Percentiles rank a stretch among this genome's conserved stretches.
Conservation (phyloP, 2,797 vertebrate genomes). For the Discoglossus pictus region DNA sequence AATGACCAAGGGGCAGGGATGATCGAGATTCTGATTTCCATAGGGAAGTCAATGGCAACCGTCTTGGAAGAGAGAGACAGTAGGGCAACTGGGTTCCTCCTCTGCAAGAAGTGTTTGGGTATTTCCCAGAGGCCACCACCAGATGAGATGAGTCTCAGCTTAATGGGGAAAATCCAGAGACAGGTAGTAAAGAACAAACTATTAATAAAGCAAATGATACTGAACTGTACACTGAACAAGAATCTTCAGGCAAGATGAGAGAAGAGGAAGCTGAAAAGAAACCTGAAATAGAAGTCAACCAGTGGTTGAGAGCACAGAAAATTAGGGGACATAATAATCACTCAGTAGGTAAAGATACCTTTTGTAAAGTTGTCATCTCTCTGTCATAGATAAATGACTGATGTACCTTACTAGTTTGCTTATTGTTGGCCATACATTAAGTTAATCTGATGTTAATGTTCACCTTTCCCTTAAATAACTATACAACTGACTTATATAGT, state of each 20-base stretch:
- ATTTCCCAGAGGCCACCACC: conserved; percentile 74
- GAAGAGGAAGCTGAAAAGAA: conserved; percentile 91
- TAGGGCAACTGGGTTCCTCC: conserved; percentile 77
- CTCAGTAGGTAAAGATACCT: conserved; percentile 99
- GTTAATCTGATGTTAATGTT: conserved; percentile 88
- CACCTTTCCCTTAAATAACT: conserved; percentile 93
- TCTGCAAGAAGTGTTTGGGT: conserved; percentile 75
- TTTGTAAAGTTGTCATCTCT: conserved; percentile 99
- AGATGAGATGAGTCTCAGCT: conserved; percentile 77
- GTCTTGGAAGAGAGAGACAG: conserved; percentile 85
- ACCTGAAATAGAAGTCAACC: conserved; percentile 95
- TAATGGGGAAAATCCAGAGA: conserved; percentile 81
- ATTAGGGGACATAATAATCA: conserved; percentile 99
- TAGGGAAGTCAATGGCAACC: conserved; percentile 90
- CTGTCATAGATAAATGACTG: conserved; percentile 95
- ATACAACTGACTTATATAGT: conserved; percentile 92
- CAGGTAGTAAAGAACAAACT: conserved; percentile 74
- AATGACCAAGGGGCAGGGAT: conserved; percentile 93
- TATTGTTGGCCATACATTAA: conserved; percentile 86
- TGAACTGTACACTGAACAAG: conserved; percentile 75
- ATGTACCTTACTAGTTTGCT: conserved; percentile 87
- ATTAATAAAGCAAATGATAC: conserved; percentile 70
- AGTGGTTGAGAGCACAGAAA: conserved; percentile 99
- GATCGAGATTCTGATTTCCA: conserved; percentile 96
- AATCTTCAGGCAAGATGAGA: conserved; percentile 82